A percentile compares a stretch with the other conserved stretches of the same genome.
phyloP scores from a whole-genome alignment of 2,797 vertebrate genomes.

The Pristis pectinata region DNA sequence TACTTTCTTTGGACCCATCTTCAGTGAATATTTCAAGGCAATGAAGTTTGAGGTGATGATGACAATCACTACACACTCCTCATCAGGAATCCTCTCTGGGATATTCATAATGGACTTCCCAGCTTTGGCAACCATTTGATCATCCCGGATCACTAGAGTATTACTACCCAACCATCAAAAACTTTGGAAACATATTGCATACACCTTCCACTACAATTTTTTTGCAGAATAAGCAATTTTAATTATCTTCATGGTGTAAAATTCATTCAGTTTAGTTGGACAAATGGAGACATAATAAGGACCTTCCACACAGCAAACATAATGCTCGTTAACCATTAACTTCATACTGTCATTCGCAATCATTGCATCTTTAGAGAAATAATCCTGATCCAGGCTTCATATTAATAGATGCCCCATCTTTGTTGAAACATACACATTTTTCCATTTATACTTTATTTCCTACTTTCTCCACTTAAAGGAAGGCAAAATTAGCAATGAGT shows the following conservation, averaged over 20 bases:
- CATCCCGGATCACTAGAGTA: background rate
- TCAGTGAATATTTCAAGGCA: background rate
- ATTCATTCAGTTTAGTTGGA: background rate
- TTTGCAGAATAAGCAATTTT: too few species aligned
- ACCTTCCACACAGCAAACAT: background rate
- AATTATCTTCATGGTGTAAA: background rate
- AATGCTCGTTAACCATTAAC: background rate
- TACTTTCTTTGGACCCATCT: background rate
- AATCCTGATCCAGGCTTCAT: background rate
- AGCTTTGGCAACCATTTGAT: background rate
- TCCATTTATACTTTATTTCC: background rate
- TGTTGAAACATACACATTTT: background rate
- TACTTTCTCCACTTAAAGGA: background rate
- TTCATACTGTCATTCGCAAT: background rate
- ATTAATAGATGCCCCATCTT: background rate
- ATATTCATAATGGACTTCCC: background rate
- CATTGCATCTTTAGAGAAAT: background rate
- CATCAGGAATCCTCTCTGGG: background rate
- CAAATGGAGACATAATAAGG: background rate
- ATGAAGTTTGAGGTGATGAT: too few species aligned
- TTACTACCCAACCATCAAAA: background rate
- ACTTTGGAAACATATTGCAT: background rate
- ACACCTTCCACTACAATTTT: background rate
- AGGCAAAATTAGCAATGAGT: background rate
- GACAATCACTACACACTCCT: background rate